Percentiles rank a stretch among this genome's conserved stretches.
Evolutionary conservation across 2,888 invertebrate species (phyloP).

Genomic region (Dasypogon diadema): DNA sequence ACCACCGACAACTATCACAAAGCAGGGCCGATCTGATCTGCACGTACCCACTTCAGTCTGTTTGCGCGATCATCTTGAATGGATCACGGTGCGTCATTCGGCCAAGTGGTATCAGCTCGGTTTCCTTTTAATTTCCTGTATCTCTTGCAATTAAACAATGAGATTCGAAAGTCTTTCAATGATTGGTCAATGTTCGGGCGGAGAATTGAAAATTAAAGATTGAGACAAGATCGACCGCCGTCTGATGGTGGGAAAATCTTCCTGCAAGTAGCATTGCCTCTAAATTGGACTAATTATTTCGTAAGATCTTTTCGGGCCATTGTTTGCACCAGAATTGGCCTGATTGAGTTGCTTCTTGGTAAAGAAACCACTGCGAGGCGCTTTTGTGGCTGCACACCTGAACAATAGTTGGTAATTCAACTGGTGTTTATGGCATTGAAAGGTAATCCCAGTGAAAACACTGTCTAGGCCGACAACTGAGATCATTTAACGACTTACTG

Average conservation of each 20-base stretch:
- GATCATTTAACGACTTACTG: conserved; percentile 1
- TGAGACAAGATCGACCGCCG: neutral
- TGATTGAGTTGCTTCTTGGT: conserved; percentile 39
- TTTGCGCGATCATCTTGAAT: conserved; percentile 20
- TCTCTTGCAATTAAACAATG: conserved; percentile 31
- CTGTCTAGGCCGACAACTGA: too few species aligned
- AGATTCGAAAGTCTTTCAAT: conserved; percentile 36
- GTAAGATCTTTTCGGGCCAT: conserved; percentile 26
- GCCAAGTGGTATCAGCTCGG: neutral
- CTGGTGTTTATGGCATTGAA: conserved; percentile 4
- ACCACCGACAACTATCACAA: conserved; percentile 24
- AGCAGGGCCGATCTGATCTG: conserved; percentile 17
- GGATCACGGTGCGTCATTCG: conserved; percentile 23
- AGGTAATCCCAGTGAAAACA: too few species aligned
- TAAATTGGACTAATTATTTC: conserved; percentile 44
- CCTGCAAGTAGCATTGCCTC: neutral
- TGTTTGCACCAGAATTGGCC: conserved; percentile 34
- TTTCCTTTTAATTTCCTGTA: conserved; percentile 31
- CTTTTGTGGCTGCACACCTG: conserved; percentile 23
- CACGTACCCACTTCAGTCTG: neutral
- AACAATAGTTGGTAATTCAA: conserved; percentile 18
- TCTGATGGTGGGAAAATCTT: neutral
- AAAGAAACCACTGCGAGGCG: conserved; percentile 14
- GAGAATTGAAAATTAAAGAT: conserved; percentile 33
- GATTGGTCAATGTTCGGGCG: conserved; percentile 27